These are phyloP conservation scores for Pituophis catenifer DNA, from an alignment of 2,113 vertebrate genomes.

Conservation along the genomic window DNA sequence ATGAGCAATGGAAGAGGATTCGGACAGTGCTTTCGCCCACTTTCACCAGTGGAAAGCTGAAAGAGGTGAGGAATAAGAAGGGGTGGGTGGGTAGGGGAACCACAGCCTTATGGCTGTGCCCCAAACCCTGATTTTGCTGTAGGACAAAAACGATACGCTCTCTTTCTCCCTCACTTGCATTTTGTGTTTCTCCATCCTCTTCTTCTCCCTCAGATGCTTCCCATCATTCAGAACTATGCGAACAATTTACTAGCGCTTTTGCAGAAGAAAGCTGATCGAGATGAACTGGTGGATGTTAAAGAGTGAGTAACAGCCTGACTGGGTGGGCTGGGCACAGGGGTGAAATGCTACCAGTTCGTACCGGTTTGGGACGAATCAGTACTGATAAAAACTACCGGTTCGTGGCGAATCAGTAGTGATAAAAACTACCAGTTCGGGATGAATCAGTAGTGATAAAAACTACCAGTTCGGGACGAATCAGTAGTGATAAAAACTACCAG, in stretches of 20 bases:
- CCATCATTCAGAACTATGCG: slow-evolving; percentile 67
- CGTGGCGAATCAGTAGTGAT: no score
- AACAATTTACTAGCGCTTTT: slow-evolving; percentile 49
- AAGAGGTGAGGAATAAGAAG: slow-evolving; percentile 61
- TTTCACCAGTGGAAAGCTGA: slow-evolving; percentile 76
- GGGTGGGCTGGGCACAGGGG: no score
- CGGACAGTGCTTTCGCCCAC: slow-evolving; percentile 69
- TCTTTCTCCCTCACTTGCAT: background rate
- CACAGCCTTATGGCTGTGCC: background rate
- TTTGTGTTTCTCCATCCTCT: background rate
- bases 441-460: no score
- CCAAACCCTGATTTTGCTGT: background rate
- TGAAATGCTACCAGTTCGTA: no score
- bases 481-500: no score
- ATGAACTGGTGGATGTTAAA: slow-evolving; percentile 56
- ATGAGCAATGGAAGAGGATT: slow-evolving; percentile 75
- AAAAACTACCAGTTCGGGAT: no score
- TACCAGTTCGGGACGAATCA: no score
- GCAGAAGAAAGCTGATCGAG: slow-evolving; percentile 48
- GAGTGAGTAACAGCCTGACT: slow-evolving; percentile 47
- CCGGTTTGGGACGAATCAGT: no score
- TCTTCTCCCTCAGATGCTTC: slow-evolving; percentile 59
- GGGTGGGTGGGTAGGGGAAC: no score
- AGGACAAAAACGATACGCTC: background rate
- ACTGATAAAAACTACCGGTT: no score